Evolutionary conservation across 35 echinoderm and acorn worm species (phyloP).

Genomic region (Ptychodera flava): DNA sequence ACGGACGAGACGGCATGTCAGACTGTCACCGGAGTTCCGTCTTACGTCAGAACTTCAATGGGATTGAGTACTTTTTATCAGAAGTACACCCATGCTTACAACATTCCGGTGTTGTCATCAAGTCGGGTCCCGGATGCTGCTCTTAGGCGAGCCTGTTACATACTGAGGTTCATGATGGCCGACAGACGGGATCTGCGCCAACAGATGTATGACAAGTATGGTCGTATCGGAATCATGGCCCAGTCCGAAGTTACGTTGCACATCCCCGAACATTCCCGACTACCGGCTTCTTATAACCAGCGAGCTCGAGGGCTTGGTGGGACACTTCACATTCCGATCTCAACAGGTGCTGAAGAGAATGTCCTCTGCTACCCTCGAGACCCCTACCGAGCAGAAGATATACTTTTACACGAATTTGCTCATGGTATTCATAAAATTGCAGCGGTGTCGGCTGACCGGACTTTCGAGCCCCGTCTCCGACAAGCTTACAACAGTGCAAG

Average conservation of each 20-base stretch:
- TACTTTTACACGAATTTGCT: slow-evolving; percentile 68
- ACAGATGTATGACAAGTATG: slow-evolving; percentile 49
- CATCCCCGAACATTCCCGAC: slow-evolving; percentile 69
- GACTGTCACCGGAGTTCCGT: slow-evolving; percentile 39
- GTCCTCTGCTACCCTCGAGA: slow-evolving; percentile 64
- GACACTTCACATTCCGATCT: slow-evolving; percentile 82
- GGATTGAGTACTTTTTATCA: slow-evolving; percentile 48
- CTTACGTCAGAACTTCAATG: slow-evolving; percentile 25
- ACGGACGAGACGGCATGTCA: background rate
- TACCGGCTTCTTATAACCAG: slow-evolving; percentile 16
- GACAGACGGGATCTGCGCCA: slow-evolving; percentile 67
- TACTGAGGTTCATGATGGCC: slow-evolving; percentile 55
- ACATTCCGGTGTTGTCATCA: slow-evolving; percentile 68
- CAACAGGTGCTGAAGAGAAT: slow-evolving; percentile 79
- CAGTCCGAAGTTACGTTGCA: slow-evolving; percentile 28
- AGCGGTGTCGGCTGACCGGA: slow-evolving; percentile 15
- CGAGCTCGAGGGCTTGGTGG: slow-evolving; percentile 51
- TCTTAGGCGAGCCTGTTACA: slow-evolving; percentile 70
- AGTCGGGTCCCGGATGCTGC: slow-evolving; percentile 40
- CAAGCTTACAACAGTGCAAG: slow-evolving; percentile 71
- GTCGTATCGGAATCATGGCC: slow-evolving; percentile 55
- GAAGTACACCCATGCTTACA: slow-evolving; percentile 79
- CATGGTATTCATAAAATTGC: slow-evolving; percentile 74
- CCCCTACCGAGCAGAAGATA: slow-evolving; percentile 47
- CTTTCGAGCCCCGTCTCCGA: slow-evolving; percentile 29